Base-by-base conservation (phyloP, 2,797 vertebrate genomes). In the Myotis pilosus region DNA sequence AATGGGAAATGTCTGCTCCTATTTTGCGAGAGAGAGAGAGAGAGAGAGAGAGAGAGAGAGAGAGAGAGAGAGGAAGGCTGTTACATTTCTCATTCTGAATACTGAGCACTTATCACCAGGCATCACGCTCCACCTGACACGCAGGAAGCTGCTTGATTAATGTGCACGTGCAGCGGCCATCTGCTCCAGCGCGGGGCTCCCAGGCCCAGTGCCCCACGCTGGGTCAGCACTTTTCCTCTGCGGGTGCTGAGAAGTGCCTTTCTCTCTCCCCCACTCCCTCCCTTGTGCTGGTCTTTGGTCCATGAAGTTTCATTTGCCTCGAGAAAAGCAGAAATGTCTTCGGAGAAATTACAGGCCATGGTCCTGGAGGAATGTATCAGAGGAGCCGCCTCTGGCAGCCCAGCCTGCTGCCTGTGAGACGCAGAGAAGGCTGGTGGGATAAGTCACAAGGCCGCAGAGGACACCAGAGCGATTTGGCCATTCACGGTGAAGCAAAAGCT, bases 161-260 rank as follows among this genome's bases (percentile, higher is more conserved):
- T 98, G 98, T 96, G 94, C 94, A 87, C 47, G 22, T n/a, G 75
- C 97, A 94, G 91, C 79, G 94, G 44, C 89, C 98, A 98, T 98
- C 97, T 98, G 98, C 97, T 97, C 87, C 0, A 80, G 96, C 97
- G 95, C 83, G 95, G 92, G 95, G 95, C 96, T 97, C 97, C 75
- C 96, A 98, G 95, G 97, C 98, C 97, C 98, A 97, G 78, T n/a
- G 97, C 94, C 97, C 97, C 96, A 87, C 41, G 98, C 98, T 97
- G 96, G 97, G 97, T 98, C 98, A 98, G 98, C 98, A 98, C 94
- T 98, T 98, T 97, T 97, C 53, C 80, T 89, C 79, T 78, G 57
- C 64, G 80, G 89, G 91, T 94, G 97, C 97, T 97, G 97, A 98
- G 97, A 97, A 98, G 98, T 16, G 94, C 98, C 97, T 98, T 98